Percentiles rank a stretch among this genome's conserved stretches.
These are phyloP conservation scores for Melanotaenia boesemani DNA, from an alignment of 2,797 vertebrate species.

Conservation along the genomic window DNA sequence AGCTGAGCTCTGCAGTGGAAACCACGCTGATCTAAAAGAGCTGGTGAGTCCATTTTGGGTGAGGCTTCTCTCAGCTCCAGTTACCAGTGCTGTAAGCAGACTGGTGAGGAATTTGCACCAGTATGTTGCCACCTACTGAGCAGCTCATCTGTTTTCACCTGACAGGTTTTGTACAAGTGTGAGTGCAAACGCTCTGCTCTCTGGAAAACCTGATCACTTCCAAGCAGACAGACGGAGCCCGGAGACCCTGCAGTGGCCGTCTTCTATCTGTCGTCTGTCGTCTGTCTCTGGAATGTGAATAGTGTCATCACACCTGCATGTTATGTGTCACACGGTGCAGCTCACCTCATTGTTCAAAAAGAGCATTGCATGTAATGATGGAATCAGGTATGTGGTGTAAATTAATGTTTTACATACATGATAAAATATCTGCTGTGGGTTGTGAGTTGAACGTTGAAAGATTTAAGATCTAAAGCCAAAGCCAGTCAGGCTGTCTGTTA, in stretches of 20 bases:
- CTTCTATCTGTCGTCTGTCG: conserved; percentile 38
- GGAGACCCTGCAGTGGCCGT: conserved; percentile 39
- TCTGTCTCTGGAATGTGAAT: conserved; percentile 48
- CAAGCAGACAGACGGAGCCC: conserved; percentile 36
- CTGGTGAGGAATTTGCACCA: conserved; percentile 70
- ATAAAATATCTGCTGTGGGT: conserved; percentile 25
- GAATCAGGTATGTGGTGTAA: not conserved
- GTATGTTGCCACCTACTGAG: conserved; percentile 79
- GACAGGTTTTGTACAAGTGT: conserved; percentile 57
- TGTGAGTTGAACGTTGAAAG: conserved; percentile 26
- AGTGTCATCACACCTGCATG: conserved; percentile 56
- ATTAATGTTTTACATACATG: conserved; percentile 3
- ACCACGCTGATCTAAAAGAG: conserved; percentile 43
- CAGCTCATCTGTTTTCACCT: conserved; percentile 76
- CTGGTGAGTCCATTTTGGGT: conserved; percentile 59
- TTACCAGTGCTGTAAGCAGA: conserved; percentile 77
- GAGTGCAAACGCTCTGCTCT: conserved; percentile 42
- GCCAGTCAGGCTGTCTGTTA: conserved; percentile 46
- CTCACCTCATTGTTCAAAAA: not conserved
- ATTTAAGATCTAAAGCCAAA: conserved; percentile 46
- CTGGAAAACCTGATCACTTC: conserved; percentile 52
- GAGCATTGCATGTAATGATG: not conserved
- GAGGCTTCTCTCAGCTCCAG: conserved; percentile 61
- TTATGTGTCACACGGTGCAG: conserved; percentile 26
- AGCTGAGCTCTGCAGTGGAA: conserved; percentile 41